Evolutionary conservation across 2,113 vertebrate genomes (phyloP).

Genomic region (Falco punctatus): DNA sequence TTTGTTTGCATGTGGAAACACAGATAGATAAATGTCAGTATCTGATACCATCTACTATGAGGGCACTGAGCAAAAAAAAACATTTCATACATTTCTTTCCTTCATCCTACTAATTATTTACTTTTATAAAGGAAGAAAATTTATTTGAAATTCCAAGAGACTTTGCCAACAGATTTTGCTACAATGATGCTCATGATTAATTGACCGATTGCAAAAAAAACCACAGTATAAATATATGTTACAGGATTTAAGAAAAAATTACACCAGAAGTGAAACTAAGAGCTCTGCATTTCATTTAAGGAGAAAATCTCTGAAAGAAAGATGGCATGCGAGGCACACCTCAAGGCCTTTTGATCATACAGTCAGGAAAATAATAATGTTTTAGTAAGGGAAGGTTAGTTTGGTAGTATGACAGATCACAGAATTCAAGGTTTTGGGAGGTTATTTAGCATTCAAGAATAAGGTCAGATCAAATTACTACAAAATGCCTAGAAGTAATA

Average conservation of each 20-base stretch:
- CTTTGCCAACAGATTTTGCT: background rate
- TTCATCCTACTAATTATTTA: background rate
- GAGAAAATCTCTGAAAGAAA: background rate
- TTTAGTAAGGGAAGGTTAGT: background rate
- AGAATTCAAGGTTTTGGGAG: background rate
- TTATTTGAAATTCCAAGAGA: background rate
- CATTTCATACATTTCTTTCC: background rate
- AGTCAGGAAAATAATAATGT: background rate
- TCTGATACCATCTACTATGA: background rate
- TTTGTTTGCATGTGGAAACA: background rate
- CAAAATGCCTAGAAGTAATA: slow-evolving; percentile 29
- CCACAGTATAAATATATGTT: background rate
- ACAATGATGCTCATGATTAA: background rate
- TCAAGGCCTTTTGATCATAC: slow-evolving; percentile 12
- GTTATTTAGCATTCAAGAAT: background rate
- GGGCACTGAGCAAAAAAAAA: background rate
- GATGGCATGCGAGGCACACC: background rate
- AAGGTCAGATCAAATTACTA: slow-evolving; percentile 23
- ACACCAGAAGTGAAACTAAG: background rate
- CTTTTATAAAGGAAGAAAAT: background rate
- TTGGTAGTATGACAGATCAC: background rate
- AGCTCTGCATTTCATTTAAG: background rate
- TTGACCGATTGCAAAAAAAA: background rate
- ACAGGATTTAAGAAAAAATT: background rate
- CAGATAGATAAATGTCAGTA: background rate